These are phyloP conservation scores for Lonchura striata DNA, from an alignment of 2,113 vertebrate species.

Conservation along the genomic window DNA sequence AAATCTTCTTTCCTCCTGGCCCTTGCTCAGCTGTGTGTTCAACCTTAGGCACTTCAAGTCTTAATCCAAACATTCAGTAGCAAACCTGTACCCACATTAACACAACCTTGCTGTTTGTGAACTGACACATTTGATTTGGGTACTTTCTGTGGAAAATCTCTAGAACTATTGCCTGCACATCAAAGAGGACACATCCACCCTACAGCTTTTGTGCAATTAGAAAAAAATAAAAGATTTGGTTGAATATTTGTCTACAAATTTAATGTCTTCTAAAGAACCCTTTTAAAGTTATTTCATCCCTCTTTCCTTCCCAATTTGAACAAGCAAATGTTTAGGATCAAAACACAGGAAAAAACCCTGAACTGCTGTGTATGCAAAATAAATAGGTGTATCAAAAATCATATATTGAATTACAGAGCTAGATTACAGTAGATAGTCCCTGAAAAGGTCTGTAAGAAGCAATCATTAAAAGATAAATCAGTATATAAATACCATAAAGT, in stretches of 20 bases:
- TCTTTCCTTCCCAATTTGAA: neutral
- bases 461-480: neutral
- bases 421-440: neutral
- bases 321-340: neutral
- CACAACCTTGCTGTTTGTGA: neutral
- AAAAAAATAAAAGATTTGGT: neutral
- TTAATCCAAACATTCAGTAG: neutral
- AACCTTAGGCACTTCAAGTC: neutral
- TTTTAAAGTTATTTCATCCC: neutral
- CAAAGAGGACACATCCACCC: accelerated
- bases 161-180: neutral
- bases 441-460: neutral
- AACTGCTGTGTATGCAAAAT: neutral
- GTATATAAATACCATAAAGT: neutral
- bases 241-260: neutral
- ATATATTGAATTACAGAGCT: neutral
- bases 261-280: neutral
- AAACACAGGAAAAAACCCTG: neutral
- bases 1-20: neutral
- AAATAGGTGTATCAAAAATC: neutral
- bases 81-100: neutral
- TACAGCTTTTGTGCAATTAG: neutral
- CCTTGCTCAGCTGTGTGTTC: neutral
- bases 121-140: accelerated
- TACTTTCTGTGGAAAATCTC: neutral